Conservation (phyloP, 2,113 vertebrate genomes). For the Oostethus manadensis region DNA sequence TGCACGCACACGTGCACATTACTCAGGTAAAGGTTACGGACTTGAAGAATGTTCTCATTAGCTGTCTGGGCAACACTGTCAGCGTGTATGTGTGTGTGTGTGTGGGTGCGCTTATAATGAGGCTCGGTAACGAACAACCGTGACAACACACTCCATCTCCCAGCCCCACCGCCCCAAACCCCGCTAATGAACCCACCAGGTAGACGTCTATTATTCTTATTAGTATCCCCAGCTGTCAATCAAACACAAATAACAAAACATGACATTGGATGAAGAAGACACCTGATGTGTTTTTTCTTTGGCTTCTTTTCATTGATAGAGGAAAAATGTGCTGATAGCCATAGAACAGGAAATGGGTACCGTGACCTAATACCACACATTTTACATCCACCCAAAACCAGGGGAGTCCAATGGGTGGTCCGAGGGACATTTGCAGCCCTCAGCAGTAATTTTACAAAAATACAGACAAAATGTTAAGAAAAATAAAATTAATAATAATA, state of each 20-base stretch:
- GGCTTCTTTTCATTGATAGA: too few relatives aligned
- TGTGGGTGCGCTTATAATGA: conserved; percentile 15
- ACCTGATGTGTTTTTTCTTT: too few relatives aligned
- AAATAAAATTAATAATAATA: too few relatives aligned
- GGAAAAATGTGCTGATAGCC: too few relatives aligned
- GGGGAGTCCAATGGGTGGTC: too few relatives aligned
- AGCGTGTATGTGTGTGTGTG: conserved; percentile 30
- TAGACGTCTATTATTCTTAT: conserved; percentile 50
- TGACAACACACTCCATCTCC: conserved; percentile 52
- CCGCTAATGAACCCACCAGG: conserved; percentile 30
- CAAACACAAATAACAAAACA: conserved; percentile 24
- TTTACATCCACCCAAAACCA: too few relatives aligned
- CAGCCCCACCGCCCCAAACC: conserved; percentile 22
- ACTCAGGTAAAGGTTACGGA: conserved; percentile 9
- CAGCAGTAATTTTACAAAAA: too few relatives aligned
- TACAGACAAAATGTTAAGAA: too few relatives aligned
- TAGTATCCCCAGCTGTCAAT: conserved; percentile 42
- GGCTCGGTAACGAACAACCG: conserved; percentile 34
- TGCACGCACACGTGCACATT: conserved; percentile 1
- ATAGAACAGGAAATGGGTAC: too few relatives aligned
- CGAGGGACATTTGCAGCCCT: too few relatives aligned
- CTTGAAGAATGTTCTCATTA: conserved; percentile 15
- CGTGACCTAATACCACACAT: too few relatives aligned
- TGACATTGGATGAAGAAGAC: too few relatives aligned
- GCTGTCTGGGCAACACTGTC: conserved; percentile 1